phyloP scores from a whole-genome alignment of 2,888 invertebrate species.

The Eueremaeus valkanovi region DNA sequence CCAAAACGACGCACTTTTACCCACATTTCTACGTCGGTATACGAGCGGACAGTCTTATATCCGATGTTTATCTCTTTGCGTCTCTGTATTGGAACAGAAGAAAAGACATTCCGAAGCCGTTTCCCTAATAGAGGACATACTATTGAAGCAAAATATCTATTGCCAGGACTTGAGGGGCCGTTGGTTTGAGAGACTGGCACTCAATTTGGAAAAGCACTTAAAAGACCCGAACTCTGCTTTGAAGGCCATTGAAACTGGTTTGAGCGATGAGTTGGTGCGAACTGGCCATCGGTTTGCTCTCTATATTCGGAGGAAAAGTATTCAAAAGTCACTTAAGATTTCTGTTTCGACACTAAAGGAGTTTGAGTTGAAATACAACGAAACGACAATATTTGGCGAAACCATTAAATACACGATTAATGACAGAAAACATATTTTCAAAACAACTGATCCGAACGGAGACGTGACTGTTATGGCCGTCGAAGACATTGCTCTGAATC shows the following conservation, averaged over 20 bases:
- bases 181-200: slow-evolving; percentile 61
- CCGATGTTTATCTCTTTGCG: slow-evolving; percentile 53
- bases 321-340: slow-evolving; percentile 26
- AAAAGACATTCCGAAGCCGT: slow-evolving; percentile 57
- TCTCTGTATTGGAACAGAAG: slow-evolving; percentile 55
- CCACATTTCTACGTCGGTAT: slow-evolving; percentile 60
- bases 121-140: slow-evolving; percentile 54
- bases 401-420: slow-evolving; percentile 32
- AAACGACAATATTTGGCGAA: slow-evolving; percentile 37
- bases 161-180: slow-evolving; percentile 54
- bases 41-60: slow-evolving; percentile 58
- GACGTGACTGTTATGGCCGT: slow-evolving; percentile 57
- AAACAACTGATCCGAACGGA: slow-evolving; percentile 47
- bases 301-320: slow-evolving; percentile 28
- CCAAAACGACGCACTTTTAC: slow-evolving; percentile 49
- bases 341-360: neutral
- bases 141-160: slow-evolving; percentile 57
- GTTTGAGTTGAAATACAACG: slow-evolving; percentile 20
- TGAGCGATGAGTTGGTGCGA: slow-evolving; percentile 52
- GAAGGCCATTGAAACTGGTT: slow-evolving; percentile 51
- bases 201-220: slow-evolving; percentile 60
- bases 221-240: slow-evolving; percentile 53
- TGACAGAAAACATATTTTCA: slow-evolving; percentile 45
- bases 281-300: slow-evolving; percentile 54
- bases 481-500: slow-evolving; percentile 58